Evolutionary conservation across 37 sponge, comb jelly and placozoan species (phyloP).

Genomic region (Dysidea cf. avara): DNA sequence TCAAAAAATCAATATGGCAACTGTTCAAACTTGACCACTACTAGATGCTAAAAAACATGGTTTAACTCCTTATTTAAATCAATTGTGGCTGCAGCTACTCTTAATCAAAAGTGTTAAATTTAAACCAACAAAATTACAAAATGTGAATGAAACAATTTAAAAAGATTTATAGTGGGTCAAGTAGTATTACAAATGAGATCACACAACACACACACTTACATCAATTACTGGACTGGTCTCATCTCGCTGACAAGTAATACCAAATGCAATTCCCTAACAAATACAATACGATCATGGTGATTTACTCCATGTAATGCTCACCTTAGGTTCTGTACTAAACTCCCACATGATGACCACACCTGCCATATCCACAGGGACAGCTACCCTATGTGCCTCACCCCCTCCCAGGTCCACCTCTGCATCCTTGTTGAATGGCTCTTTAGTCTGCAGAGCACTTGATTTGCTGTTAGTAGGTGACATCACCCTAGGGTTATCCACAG

Average conservation of each 20-base stretch:
- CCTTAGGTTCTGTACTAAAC: slow-evolving; percentile 71
- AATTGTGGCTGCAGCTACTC: no score
- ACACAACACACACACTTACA: neutral
- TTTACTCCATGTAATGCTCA: no score
- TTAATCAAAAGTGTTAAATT: no score
- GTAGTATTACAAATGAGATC: neutral
- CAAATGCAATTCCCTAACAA: slow-evolving; percentile 60
- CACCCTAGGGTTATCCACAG: neutral
- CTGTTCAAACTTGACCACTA: no score
- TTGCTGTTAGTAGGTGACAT: neutral
- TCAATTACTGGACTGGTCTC: neutral
- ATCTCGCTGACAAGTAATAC: slow-evolving; percentile 34
- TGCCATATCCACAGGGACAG: slow-evolving; percentile 32
- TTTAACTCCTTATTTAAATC: no score
- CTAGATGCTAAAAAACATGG: no score
- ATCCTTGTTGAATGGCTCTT: slow-evolving; percentile 4
- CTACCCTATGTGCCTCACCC: slow-evolving; percentile 56
- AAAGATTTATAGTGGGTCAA: neutral
- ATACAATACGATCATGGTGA: no score
- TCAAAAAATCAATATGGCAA: no score
- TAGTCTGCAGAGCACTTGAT: neutral
- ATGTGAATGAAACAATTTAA: neutral
- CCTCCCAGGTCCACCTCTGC: slow-evolving; percentile 50
- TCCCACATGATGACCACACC: slow-evolving; percentile 66
- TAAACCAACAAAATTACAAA: no score